Conservation (phyloP, 2,888 invertebrate genomes). For the Nezara viridula region DNA sequence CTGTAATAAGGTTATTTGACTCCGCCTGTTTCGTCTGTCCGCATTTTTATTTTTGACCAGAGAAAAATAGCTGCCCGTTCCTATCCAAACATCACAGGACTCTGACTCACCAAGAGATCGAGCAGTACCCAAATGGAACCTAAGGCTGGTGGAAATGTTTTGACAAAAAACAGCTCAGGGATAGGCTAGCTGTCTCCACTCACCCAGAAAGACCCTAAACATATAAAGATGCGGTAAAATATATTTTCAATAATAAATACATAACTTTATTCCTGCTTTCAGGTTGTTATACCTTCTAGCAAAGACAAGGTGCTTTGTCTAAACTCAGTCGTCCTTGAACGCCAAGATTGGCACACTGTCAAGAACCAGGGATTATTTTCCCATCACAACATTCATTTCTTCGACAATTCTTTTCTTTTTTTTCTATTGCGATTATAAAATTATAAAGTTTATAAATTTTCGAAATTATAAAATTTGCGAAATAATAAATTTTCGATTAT, state of each 20-base stretch:
- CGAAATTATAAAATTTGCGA: too few species aligned
- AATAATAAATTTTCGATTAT: too few species aligned
- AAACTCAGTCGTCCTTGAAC: slow-evolving; percentile 46
- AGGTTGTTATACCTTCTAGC: neutral
- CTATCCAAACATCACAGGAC: neutral
- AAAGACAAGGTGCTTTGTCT: slow-evolving; percentile 30
- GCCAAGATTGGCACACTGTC: neutral
- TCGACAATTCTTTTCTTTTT: slow-evolving; percentile 17
- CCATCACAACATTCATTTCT: slow-evolving; percentile 33
- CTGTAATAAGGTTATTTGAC: neutral
- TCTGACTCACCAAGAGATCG: neutral
- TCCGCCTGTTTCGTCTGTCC: neutral
- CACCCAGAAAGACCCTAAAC: neutral
- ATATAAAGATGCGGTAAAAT: neutral
- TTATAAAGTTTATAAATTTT: too few species aligned
- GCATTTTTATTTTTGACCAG: neutral
- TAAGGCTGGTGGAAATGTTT: neutral
- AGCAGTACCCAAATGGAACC: neutral
- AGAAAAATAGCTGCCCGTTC: neutral
- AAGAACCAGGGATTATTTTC: slow-evolving; percentile 16
- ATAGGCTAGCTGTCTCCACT: neutral
- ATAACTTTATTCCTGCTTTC: neutral
- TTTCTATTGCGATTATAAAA: neutral
- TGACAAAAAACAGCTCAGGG: neutral
- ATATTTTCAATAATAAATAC: neutral